Base-by-base conservation (phyloP, 2,888 invertebrate species). In the Caenorhabditis panamensis region DNA sequence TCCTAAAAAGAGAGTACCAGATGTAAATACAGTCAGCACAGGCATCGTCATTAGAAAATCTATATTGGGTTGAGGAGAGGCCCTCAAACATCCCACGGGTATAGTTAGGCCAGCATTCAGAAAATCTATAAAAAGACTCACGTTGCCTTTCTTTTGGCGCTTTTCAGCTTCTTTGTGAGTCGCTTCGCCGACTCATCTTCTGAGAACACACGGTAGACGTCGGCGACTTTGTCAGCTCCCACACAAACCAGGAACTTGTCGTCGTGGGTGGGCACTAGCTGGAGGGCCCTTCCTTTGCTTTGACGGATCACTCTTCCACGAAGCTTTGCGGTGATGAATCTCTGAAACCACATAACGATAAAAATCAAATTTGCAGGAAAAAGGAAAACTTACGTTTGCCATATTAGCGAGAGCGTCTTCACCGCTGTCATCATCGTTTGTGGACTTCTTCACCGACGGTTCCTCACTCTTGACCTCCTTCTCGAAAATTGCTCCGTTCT, bases 211-310 rank as follows among this genome's bases (percentile, higher is more conserved):
- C 94, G 93, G 91, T 96, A 97, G 67, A 95, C 92, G 92, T 98
- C 97, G 18, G 97, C 92, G 26, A 93, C 92, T 68, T 94, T 94
- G 89, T 96, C 95, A 13, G 94, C 94, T 1, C 96, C 96, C 90
- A 95, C 95, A 91, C 95, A 95, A 1, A 94, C 94, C 2, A 97
- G 90, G 22, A 96, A 92, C 80, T 93, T 93, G 82, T 94, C 94
- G 22, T 94, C 94, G 0, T 93, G 91, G 92, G 97, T 96, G 1
- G 94, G 93, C 18, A 93, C 92, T 88, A 97, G 92, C 24, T 94
- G 94, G 0, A 95, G 94, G 0, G 96, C 94, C 86, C 96, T 93
- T 3, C 96, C 96, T 85, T 93, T 94, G 0, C 95, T 95, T 36
- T 94, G 94, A 64, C 96, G 93, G 81, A 95, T 92, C 53, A 97